Evolutionary conservation across 2,888 invertebrate genomes (phyloP).

Genomic region (Seira musarum): DNA sequence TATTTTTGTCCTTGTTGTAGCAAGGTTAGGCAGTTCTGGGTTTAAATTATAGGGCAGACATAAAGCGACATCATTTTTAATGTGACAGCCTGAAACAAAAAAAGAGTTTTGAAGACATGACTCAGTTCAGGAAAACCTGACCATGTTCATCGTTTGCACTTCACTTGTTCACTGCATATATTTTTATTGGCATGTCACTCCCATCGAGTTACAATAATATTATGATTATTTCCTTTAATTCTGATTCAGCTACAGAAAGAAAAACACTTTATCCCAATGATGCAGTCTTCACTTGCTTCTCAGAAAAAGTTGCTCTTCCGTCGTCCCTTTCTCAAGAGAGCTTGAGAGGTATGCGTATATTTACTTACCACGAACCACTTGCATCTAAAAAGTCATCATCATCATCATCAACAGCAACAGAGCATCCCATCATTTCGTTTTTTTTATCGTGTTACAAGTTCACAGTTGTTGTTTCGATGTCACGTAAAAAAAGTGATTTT

Average conservation of each 20-base stretch:
- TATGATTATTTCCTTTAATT: conserved; percentile 37
- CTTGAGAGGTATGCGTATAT: conserved; percentile 18
- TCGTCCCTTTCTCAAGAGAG: conserved; percentile 1
- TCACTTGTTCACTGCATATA: conserved; percentile 33
- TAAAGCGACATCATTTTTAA: conserved; percentile 25
- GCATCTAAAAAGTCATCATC: conserved; percentile 19
- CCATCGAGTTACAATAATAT: conserved; percentile 47
- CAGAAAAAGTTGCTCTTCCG: background rate
- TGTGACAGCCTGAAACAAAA: conserved; percentile 25
- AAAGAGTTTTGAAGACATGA: conserved; percentile 9
- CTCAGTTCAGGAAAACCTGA: conserved; percentile 19
- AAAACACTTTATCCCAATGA: no score
- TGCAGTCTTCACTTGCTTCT: no score
- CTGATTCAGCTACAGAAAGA: background rate
- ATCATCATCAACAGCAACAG: conserved; percentile 14
- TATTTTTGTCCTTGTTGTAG: conserved; percentile 25
- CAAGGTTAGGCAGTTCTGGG: background rate
- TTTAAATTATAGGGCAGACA: background rate
- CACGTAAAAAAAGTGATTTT: conserved; percentile 39
- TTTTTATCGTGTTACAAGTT: conserved; percentile 53
- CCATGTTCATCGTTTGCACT: conserved; percentile 36
- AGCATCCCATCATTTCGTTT: conserved; percentile 47
- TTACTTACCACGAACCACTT: no score
- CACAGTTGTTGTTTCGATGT: conserved; percentile 41
- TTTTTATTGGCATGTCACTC: conserved; percentile 60